A percentile compares a stretch with the other conserved stretches of the same genome.
Evolutionary conservation across 1,140 invertebrate genomes (phyloP).

Genomic region (Musca vetustissima): DNA sequence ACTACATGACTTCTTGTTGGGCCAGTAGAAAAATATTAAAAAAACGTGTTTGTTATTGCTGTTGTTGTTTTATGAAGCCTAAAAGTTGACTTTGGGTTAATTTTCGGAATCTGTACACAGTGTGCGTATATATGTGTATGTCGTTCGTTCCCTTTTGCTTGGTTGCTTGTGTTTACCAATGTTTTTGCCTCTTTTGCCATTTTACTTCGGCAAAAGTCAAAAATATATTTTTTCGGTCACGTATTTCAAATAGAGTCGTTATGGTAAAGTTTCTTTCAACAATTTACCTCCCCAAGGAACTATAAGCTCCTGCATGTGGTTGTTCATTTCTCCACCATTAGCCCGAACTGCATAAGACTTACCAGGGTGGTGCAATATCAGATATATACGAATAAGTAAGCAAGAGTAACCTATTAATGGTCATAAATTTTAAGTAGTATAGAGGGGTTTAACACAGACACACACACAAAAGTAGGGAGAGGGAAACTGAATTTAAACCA

Average conservation of each 20-base stretch:
- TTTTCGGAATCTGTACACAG: background rate
- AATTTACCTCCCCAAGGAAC: too few relatives aligned
- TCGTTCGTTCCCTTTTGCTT: background rate
- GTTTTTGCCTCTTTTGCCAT: background rate
- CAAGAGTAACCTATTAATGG: too few relatives aligned
- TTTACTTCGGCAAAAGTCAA: background rate
- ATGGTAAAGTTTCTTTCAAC: slow-evolving; percentile 4
- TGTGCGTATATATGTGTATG: background rate
- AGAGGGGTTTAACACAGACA: too few relatives aligned
- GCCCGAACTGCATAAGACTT: too few relatives aligned
- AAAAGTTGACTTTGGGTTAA: slow-evolving; percentile 11
- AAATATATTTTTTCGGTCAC: slow-evolving; percentile 9
- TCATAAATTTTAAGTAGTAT: too few relatives aligned
- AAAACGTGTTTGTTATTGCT: background rate
- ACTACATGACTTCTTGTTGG: too few relatives aligned
- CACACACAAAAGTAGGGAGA: too few relatives aligned
- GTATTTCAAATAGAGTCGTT: slow-evolving; percentile 16
- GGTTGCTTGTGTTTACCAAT: background rate
- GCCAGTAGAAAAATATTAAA: background rate
- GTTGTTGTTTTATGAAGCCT: slow-evolving; percentile 12
- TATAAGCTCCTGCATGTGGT: too few relatives aligned
- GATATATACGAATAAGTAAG: too few relatives aligned
- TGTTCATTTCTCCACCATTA: too few relatives aligned
- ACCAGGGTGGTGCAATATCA: too few relatives aligned
- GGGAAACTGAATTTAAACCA: too few relatives aligned